Percentiles rank a stretch among this genome's conserved stretches.
These are phyloP conservation scores for Ciconia boyciana DNA, from an alignment of 2,113 vertebrate genomes.

Conservation along the genomic window DNA sequence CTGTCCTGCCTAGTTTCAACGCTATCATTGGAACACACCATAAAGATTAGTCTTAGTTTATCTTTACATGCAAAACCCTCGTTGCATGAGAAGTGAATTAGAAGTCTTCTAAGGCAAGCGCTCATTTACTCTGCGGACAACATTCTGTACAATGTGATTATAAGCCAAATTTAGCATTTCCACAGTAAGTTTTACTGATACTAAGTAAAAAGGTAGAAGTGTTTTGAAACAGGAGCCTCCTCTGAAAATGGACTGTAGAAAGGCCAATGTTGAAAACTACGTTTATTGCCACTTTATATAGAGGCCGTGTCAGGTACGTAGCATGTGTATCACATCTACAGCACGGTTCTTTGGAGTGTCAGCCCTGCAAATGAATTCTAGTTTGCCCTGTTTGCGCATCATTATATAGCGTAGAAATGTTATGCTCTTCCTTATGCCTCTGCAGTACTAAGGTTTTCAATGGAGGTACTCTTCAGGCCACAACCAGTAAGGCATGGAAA, in stretches of 20 bases:
- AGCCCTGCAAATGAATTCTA: neutral
- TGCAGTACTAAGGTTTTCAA: neutral
- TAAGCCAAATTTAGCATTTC: neutral
- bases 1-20: neutral
- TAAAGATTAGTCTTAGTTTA: neutral
- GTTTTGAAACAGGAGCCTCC: neutral
- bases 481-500: neutral
- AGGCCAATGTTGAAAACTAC: neutral
- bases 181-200: neutral
- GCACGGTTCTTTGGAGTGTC: neutral
- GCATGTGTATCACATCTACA: no score
- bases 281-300: neutral
- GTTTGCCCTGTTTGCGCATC: neutral
- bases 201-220: neutral
- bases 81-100: neutral
- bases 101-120: neutral
- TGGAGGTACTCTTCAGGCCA: neutral
- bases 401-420: neutral
- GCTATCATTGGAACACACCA: neutral
- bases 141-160: neutral
- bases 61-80: neutral
- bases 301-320: accelerated
- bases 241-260: neutral
- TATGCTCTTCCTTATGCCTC: neutral
- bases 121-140: neutral